Percentiles rank a stretch among this genome's conserved stretches.
Conservation (phyloP, 2,797 vertebrate species). For the Pterois miles region DNA sequence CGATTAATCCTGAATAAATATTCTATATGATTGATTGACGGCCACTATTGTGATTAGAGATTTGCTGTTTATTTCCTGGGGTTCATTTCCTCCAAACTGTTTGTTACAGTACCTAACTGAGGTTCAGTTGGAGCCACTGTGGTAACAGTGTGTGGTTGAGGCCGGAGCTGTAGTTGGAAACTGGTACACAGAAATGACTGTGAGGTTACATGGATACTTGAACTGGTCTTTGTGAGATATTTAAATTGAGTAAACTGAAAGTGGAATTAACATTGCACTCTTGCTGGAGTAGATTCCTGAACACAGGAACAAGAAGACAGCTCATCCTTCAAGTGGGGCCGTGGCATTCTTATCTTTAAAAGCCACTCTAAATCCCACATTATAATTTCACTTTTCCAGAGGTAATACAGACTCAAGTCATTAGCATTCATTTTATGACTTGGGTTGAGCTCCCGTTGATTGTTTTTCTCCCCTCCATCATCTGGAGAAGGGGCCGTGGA, state of each 20-base stretch:
- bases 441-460: constrained; percentile 47
- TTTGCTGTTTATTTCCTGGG: background rate
- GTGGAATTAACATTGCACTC: background rate
- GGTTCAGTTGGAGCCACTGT: background rate
- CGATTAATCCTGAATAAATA: too few relatives aligned
- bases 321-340: background rate
- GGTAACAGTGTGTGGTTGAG: too few relatives aligned
- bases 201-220: background rate
- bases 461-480: constrained; percentile 45
- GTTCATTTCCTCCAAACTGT: too few relatives aligned
- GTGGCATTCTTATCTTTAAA: constrained; percentile 25
- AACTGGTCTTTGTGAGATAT: background rate
- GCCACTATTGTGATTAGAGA: background rate
- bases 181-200: background rate
- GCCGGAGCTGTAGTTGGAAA: background rate
- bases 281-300: background rate
- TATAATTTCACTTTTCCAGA: constrained; percentile 40
- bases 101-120: too few relatives aligned
- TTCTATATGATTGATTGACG: too few relatives aligned
- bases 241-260: background rate
- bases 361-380: constrained; percentile 13
- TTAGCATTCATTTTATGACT: constrained; percentile 58
- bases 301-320: background rate
- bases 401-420: constrained; percentile 34
- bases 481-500: constrained; percentile 18